Conservation (phyloP, 2,113 vertebrate species). For the Argyrosomus japonicus region DNA sequence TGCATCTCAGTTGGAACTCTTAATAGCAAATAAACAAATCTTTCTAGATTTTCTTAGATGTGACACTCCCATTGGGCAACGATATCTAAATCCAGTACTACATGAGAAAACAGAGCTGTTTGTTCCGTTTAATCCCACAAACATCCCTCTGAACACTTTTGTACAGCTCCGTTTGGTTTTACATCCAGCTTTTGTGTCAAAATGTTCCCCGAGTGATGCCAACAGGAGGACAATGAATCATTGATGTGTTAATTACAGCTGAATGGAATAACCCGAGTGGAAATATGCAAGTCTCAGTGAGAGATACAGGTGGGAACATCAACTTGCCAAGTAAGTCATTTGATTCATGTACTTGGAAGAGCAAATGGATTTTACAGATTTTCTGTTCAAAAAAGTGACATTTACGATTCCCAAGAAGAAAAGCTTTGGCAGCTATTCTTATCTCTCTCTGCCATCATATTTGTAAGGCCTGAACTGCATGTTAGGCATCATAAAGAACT, state of each 20-base stretch:
- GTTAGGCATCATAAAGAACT: background rate
- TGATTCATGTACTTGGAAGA: background rate
- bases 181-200: background rate
- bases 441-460: background rate
- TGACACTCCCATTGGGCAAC: background rate
- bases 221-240: constrained; percentile 16
- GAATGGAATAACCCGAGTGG: background rate
- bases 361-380: background rate
- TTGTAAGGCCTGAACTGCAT: background rate
- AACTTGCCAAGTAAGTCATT: constrained; percentile 9
- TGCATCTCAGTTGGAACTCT: background rate
- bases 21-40: background rate
- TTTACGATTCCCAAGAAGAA: background rate
- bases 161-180: background rate
- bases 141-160: background rate
- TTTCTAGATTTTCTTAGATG: background rate
- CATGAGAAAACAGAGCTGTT: too few species aligned
- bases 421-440: background rate
- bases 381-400: background rate
- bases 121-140: background rate
- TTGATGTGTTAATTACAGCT: constrained; percentile 16
- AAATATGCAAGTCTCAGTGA: background rate
- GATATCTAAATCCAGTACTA: background rate
- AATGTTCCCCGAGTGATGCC: background rate
- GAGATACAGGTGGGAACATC: constrained; percentile 11